A percentile compares a stretch with the other conserved stretches of the same genome.
Evolutionary conservation across 1,140 invertebrate species (phyloP).

Genomic region (Aphidius gifuensis): DNA sequence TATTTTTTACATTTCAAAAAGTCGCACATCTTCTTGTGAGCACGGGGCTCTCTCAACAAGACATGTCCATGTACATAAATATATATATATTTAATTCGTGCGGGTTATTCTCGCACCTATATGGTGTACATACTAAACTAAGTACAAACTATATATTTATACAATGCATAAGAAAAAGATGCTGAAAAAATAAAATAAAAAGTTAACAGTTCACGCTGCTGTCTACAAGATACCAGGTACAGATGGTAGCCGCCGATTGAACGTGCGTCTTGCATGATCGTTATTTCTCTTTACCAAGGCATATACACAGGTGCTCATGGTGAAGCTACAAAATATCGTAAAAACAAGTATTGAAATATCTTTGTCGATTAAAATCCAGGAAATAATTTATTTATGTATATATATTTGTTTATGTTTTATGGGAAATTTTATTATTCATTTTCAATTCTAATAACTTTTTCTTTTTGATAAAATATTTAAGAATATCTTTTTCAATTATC

Average conservation of each 20-base stretch:
- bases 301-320: not conserved
- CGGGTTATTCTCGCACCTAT: constrained; percentile 4
- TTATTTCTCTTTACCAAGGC: not conserved
- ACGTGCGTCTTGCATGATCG: constrained; percentile 11
- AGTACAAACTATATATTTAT: constrained; percentile 8
- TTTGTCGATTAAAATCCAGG: no score
- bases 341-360: not conserved
- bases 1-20: not conserved
- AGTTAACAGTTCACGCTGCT: constrained; percentile 20
- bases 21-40: no score
- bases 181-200: constrained; percentile 26
- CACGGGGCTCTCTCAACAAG: no score
- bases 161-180: constrained; percentile 21
- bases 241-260: constrained; percentile 23
- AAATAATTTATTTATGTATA: no score
- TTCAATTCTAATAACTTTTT: no score
- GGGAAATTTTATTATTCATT: no score
- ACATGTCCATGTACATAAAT: no score
- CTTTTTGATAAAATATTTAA: no score
- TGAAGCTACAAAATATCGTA: not conserved
- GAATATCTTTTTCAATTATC: no score
- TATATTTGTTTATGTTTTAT: no score
- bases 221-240: constrained; percentile 19
- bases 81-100: no score
- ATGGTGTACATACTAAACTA: not conserved